A percentile compares a stretch with the other conserved stretches of the same genome.
Conservation (phyloP, 2,888 invertebrate species). For the Aricia artaxerxes region DNA sequence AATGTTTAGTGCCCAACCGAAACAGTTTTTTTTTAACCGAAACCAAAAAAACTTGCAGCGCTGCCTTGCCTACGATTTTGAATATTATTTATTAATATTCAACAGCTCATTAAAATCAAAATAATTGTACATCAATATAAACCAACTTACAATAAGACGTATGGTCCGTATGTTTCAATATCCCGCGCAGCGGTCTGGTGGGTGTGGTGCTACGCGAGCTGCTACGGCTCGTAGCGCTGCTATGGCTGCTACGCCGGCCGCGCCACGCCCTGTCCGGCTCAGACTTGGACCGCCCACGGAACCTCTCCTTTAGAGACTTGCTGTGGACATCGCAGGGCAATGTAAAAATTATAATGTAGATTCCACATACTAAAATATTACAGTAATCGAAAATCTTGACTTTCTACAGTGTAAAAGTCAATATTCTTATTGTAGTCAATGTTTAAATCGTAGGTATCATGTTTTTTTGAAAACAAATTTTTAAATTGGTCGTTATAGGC, state of each 20-base stretch:
- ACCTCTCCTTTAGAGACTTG: constrained; percentile 53
- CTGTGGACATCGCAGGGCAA: background rate
- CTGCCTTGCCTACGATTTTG: too few species aligned
- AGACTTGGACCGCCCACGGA: constrained; percentile 53
- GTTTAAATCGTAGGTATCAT: too few species aligned
- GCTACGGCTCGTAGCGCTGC: constrained; percentile 35
- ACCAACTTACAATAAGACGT: constrained; percentile 28
- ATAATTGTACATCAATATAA: background rate
- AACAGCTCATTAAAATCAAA: too few species aligned
- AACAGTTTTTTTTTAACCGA: too few species aligned
- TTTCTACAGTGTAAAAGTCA: too few species aligned
- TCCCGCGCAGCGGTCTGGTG: constrained; percentile 50
- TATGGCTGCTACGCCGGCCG: constrained; percentile 42
- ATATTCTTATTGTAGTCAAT: too few species aligned
- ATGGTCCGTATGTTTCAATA: constrained; percentile 54
- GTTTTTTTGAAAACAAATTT: too few species aligned
- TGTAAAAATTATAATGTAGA: background rate
- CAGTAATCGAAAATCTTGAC: too few species aligned
- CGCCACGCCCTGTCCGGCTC: constrained; percentile 47
- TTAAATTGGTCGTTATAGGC: too few species aligned
- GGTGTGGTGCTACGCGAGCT: constrained; percentile 37
- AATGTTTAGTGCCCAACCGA: too few species aligned
- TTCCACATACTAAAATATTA: background rate
- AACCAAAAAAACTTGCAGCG: too few species aligned
- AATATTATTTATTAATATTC: too few species aligned